A percentile compares a stretch with the other conserved stretches of the same genome.
Evolutionary conservation across 2,888 invertebrate genomes (phyloP).

Genomic region (Lepas anatifera): DNA sequence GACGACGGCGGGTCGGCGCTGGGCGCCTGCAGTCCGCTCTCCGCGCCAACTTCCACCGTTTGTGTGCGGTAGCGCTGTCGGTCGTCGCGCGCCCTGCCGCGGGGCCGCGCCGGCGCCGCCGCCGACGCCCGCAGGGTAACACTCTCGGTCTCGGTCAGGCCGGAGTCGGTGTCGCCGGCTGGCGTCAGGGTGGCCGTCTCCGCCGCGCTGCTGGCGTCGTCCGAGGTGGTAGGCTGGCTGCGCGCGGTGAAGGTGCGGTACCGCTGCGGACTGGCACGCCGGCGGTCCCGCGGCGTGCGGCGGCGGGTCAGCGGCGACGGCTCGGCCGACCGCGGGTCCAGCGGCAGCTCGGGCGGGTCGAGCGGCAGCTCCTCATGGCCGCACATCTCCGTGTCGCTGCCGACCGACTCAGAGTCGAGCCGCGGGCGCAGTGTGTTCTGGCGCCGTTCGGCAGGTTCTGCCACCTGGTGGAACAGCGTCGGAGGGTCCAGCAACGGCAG

Average conservation of each 20-base stretch:
- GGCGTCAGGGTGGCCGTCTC: constrained; percentile 16
- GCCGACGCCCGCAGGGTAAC: constrained; percentile 58
- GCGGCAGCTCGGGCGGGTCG: constrained; percentile 25
- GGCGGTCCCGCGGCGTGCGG: constrained; percentile 50
- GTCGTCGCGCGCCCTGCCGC: constrained; percentile 56
- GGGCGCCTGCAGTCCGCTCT: constrained; percentile 28
- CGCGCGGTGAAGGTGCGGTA: constrained; percentile 44
- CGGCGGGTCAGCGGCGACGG: constrained; percentile 19
- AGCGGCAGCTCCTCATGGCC: constrained; percentile 29
- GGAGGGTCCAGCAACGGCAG: constrained; percentile 16
- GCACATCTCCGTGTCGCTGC: constrained; percentile 42
- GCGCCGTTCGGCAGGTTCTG: constrained; percentile 41
- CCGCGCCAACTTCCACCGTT: constrained; percentile 40
- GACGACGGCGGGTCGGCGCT: not conserved
- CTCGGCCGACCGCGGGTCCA: constrained; percentile 18
- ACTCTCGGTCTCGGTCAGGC: constrained; percentile 52
- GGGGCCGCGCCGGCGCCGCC: constrained; percentile 34
- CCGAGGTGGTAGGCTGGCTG: constrained; percentile 16
- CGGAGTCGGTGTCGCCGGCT: constrained; percentile 36
- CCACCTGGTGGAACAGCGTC: constrained; percentile 21
- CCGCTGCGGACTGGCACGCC: constrained; percentile 40
- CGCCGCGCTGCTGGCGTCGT: constrained; percentile 34
- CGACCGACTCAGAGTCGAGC: constrained; percentile 37
- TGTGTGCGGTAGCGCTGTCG: constrained; percentile 61
- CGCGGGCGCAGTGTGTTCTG: too few relatives aligned